phyloP scores from a whole-genome alignment of 2,797 vertebrate species.

The Lophotriccus pileatus region DNA sequence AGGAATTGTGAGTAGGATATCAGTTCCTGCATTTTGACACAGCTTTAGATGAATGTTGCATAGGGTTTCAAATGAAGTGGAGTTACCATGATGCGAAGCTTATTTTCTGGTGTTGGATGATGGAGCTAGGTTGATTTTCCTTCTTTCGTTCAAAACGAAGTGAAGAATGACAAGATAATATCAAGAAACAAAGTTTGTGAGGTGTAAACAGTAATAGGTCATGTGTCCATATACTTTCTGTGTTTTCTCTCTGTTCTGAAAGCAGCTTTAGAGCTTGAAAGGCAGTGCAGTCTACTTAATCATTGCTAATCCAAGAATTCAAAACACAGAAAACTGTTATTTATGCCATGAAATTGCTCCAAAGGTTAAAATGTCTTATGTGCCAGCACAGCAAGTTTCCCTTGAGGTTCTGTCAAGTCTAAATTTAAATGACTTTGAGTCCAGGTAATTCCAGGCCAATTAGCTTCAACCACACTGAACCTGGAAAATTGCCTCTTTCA shows the following conservation, averaged over 20 bases:
- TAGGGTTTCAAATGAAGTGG: not conserved
- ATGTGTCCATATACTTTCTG: not conserved
- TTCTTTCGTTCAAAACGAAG: not conserved
- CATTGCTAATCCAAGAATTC: not conserved
- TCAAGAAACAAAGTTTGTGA: not conserved
- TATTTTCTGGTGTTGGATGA: not conserved
- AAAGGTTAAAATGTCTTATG: slow-evolving; percentile 13
- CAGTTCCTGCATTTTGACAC: not conserved
- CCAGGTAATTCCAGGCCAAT: slow-evolving; percentile 46
- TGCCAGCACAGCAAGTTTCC: slow-evolving; percentile 12
- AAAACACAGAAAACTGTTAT: not conserved
- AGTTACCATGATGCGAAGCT: not conserved
- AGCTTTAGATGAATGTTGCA: not conserved
- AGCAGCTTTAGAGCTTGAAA: not conserved
- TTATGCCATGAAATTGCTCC: slow-evolving; percentile 9
- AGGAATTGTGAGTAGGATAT: not conserved
- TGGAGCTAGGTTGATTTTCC: not conserved
- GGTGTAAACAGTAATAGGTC: not conserved
- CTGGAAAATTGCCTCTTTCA: slow-evolving; percentile 38
- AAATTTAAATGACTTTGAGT: slow-evolving; percentile 42
- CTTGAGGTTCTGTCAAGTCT: not conserved
- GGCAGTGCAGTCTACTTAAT: not conserved
- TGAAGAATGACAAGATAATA: not conserved
- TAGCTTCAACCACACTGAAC: slow-evolving; percentile 27
- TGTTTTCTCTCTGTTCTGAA: not conserved